phyloP scores from a whole-genome alignment of 1,140 invertebrate species.

The Melitaea cinxia region DNA sequence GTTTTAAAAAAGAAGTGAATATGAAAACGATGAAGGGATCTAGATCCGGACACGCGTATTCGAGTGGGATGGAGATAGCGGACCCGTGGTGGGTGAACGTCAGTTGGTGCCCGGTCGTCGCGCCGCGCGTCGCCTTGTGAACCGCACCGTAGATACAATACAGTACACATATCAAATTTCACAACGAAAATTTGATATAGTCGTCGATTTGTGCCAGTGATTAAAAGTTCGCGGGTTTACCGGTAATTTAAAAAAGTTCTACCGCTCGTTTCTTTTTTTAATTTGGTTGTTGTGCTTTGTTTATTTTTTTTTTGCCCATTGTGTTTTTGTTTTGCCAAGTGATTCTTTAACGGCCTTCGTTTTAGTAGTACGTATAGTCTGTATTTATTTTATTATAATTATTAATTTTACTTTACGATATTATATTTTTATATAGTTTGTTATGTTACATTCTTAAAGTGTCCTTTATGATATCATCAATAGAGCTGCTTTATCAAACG shows the following conservation, averaged over 20 bases:
- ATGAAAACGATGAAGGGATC: conserved; percentile 60
- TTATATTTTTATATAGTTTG: conserved; percentile 43
- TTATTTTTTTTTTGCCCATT: conserved; percentile 57
- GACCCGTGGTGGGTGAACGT: conserved; percentile 48
- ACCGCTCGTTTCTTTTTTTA: conserved; percentile 48
- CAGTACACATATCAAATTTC: conserved; percentile 78
- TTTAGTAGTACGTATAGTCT: conserved; percentile 64
- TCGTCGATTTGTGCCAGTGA: conserved; percentile 73
- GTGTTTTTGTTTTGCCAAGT: conserved; percentile 69
- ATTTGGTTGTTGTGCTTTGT: conserved; percentile 53
- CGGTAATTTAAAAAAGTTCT: conserved; percentile 66
- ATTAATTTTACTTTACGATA: conserved; percentile 38
- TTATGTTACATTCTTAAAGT: conserved; percentile 36
- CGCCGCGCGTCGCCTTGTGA: conserved; percentile 47
- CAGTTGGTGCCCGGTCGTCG: conserved; percentile 65
- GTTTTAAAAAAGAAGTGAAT: conserved; percentile 55
- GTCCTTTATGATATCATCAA: conserved; percentile 67
- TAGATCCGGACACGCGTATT: conserved; percentile 74
- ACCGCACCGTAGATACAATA: conserved; percentile 36
- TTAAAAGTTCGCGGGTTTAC: conserved; percentile 58
- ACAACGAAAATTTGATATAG: conserved; percentile 79
- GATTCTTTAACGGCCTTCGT: conserved; percentile 58
- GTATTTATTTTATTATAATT: conserved; percentile 42
- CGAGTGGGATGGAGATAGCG: conserved; percentile 65
- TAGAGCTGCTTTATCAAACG: conserved; percentile 75